These are phyloP conservation scores for Conopomorpha cramerella DNA, from an alignment of 1,140 invertebrate species.

Conservation along the genomic window DNA sequence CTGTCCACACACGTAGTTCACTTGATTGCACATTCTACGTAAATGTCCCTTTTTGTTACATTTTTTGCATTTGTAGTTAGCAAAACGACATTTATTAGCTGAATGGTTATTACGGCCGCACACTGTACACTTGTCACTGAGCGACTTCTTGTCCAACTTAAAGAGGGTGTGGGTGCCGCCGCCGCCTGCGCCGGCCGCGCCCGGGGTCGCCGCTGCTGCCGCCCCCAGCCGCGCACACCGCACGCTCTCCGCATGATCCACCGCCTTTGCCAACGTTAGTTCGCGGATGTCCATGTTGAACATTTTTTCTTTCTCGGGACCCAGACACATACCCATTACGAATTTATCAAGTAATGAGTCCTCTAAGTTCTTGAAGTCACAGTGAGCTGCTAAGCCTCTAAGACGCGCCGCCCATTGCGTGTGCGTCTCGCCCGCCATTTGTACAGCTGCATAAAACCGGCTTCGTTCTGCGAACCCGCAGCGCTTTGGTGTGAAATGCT, in stretches of 20 bases:
- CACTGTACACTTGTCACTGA: constrained; percentile 1
- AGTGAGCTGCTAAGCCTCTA: not conserved
- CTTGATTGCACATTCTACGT: not conserved
- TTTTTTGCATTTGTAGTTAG: not conserved
- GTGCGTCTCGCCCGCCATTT: not conserved
- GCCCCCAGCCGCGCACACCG: not conserved
- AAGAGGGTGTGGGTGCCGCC: no score
- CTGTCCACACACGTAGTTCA: not conserved
- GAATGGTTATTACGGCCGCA: constrained; percentile 1
- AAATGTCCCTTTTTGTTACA: constrained; percentile 1
- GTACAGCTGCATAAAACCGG: not conserved
- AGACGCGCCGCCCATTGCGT: constrained; percentile 3
- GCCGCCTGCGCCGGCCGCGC: no score
- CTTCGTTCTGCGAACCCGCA: not conserved
- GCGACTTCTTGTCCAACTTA: no score
- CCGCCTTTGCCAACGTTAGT: constrained; percentile 1
- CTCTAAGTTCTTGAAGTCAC: not conserved
- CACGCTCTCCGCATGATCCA: not conserved
- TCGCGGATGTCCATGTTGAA: not conserved
- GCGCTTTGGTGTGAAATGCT: constrained; percentile 2
- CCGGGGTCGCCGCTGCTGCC: not conserved
- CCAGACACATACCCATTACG: constrained; percentile 1
- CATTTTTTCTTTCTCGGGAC: not conserved
- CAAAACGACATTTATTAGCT: not conserved
- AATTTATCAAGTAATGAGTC: constrained; percentile 1